Evolutionary conservation across 2,113 vertebrate species (phyloP), one percentile per base, ranked within the genome.

Genomic region (Scortum barcoo): DNA sequence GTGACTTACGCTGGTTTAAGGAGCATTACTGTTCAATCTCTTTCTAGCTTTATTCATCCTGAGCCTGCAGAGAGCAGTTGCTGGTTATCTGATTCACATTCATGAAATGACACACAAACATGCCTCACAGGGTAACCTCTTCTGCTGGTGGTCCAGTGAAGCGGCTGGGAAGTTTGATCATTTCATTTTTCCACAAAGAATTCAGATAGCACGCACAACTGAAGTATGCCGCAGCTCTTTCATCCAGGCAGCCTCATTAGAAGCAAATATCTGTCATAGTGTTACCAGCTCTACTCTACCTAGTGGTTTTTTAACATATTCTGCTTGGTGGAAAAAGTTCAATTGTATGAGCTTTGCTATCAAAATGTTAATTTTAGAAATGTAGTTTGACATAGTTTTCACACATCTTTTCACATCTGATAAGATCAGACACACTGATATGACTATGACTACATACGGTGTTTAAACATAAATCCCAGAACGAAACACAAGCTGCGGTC

Each of bases 1-100:
- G 42, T 40, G 70, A 73, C 71, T 86, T 68, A 46, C 28, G 71
- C 73, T 54, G 63, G 16, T 81, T 72, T 74, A 53, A 75, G 51
- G 81, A 48, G 65, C 30, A 76, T 76, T 79, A 51, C 26, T 69
- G 28, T 76, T 68, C 60, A 84, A 42, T 66, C 78, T 72, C 48
- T 26, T 57, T 76, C 83, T 42, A 70, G 44, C 38, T 51, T 51
- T 28, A 76, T 72, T 83, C 30, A 72, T 67, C 58, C 68, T 22
- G 58, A 57, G 62, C 19, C 26, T 56, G 42, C 71, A 53, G 42
- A 40, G 72, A 54, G 57, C 12, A 72, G 65, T 44, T 68, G 51
- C 51, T 70, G 62, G 44, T 66, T 73, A 72, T 46, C 57, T 48
- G 10, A 53, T 63, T 62, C 40, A 42, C 38, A 57, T 78, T 78